These are phyloP conservation scores for Aratinga solstitialis DNA, from an alignment of 2,797 vertebrate genomes.

Conservation along the genomic window DNA sequence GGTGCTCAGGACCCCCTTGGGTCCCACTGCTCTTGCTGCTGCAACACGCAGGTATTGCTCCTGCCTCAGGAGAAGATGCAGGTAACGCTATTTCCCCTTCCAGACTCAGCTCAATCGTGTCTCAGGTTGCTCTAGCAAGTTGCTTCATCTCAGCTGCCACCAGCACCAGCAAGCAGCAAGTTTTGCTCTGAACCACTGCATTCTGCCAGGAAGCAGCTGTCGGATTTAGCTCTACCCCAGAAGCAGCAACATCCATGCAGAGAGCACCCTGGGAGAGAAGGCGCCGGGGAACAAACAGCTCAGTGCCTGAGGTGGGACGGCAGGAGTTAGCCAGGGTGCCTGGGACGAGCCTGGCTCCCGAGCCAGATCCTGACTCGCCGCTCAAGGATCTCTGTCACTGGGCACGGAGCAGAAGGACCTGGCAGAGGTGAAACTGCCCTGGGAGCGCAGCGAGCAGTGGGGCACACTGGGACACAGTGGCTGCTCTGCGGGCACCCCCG, in stretches of 20 bases:
- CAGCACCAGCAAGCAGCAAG: not conserved
- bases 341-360: rapidly evolving
- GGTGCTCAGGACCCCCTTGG: not conserved
- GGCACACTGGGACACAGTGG: rapidly evolving
- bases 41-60: not conserved
- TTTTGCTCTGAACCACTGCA: not conserved
- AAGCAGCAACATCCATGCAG: not conserved
- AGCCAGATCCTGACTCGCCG: not conserved
- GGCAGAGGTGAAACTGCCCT: not conserved
- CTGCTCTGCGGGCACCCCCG: not conserved
- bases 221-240: not conserved
- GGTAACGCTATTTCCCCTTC: not conserved
- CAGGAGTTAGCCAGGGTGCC: not conserved
- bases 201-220: not conserved
- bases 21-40: not conserved
- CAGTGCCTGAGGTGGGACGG: not conserved
- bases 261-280: not conserved
- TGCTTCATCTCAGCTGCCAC: not conserved
- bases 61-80: not conserved
- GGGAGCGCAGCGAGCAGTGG: not conserved
- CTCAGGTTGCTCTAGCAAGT: not conserved
- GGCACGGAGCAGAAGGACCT: not conserved
- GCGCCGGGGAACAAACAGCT: not conserved
- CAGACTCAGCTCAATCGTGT: not conserved
- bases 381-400: not conserved